Evolutionary conservation across 2,888 invertebrate species (phyloP), one percentile per base, ranked within the genome.

Genomic region (Beris morrisii): DNA sequence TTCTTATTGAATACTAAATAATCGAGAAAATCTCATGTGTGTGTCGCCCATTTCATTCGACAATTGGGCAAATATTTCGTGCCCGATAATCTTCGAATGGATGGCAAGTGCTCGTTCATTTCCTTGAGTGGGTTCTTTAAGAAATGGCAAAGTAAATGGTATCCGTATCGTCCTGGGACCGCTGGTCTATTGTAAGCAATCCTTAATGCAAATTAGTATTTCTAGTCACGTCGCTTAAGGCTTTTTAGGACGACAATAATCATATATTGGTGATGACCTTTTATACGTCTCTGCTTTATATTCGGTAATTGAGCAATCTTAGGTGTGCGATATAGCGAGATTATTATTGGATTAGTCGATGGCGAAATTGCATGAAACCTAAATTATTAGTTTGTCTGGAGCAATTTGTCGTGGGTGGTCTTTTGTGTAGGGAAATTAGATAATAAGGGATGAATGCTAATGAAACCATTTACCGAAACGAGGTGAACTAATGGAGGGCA

Each of bases 131-230:
- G 30, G 6, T 54, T 32, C 54, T 54, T 54, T n/a, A 31, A 45
- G 30, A 31, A 22, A 48, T 31, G 46, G 46, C 31, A 59, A 59
- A 59, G 45, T 46, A 59, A 59, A 46, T 32, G 46, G 46, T 46
- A 12, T 59, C 58, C n/a, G 15, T 22, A 30, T 48, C 48, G 58
- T 46, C 13, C 58, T 59, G 58, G n/a, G 13, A 28, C 22, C 22
- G 22, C 22, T 2, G 22, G 22, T 22, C 22, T 22, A 22, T 22
- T 22, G 22, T 22, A 22, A 22, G 22, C 22, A 22, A 31, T 46
- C 31, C n/a, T 11, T 31, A 31, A 59, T 59, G 58, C 44, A 59
- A 59, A 59, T 59, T 59, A 48, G 58, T 30, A 30, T 59, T 59
- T 59, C 58, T 46, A 46, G 58, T 59, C 58, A 59, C 58, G 58